Evolutionary conservation across 1,140 invertebrate species (phyloP).

Genomic region (Drosophila pseudoobscura): DNA sequence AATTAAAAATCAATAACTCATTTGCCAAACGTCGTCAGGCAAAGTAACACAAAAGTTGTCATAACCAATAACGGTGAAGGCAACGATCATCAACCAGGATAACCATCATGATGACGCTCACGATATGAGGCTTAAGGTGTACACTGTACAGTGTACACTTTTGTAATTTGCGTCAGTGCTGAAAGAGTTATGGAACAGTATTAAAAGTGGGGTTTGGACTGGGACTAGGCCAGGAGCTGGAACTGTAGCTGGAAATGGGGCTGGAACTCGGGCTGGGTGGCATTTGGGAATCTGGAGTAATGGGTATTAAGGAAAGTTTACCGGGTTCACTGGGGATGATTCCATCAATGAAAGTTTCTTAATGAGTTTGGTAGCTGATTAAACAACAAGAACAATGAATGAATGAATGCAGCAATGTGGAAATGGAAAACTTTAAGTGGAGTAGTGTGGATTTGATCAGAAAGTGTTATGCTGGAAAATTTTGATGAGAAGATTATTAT

Average conservation of each 20-base stretch:
- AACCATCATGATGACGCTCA: constrained; percentile 34
- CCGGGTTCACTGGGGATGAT: constrained; percentile 7
- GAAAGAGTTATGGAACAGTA: constrained; percentile 38
- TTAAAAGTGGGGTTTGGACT: constrained; percentile 9
- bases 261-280: background rate
- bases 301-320: constrained; percentile 45
- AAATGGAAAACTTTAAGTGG: background rate
- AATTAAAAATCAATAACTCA: constrained; percentile 81
- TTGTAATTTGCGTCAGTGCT: constrained; percentile 59
- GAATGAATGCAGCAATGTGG: background rate
- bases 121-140: constrained; percentile 59
- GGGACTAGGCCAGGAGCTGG: background rate
- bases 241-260: background rate
- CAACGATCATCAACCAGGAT: constrained; percentile 45
- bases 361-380: constrained; percentile 24
- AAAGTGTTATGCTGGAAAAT: too few species aligned
- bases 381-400: background rate
- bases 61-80: constrained; percentile 63
- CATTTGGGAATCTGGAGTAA: constrained; percentile 32
- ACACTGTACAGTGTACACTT: constrained; percentile 20
- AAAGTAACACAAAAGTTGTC: constrained; percentile 71
- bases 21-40: constrained; percentile 70
- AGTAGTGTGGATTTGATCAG: background rate
- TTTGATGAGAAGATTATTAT: too few species aligned
- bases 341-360: constrained; percentile 29